Conservation (phyloP, 2,113 vertebrate species). For the Strix aluco region DNA sequence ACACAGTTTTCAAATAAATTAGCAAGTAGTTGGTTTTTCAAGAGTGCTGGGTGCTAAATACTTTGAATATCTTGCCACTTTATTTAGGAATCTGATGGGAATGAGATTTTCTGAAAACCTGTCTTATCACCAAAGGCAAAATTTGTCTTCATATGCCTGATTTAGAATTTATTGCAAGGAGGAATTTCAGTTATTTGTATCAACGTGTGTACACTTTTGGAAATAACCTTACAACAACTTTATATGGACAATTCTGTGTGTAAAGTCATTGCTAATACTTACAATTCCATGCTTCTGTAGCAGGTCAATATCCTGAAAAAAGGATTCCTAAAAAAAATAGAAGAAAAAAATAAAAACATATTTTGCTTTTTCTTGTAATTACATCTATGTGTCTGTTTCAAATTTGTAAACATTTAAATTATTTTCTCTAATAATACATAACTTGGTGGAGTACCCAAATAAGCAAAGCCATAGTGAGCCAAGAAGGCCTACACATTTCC, state of each 20-base stretch:
- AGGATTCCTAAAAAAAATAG: constrained; percentile 83
- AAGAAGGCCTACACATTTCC: neutral
- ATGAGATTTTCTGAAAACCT: constrained; percentile 37
- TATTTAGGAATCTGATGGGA: constrained; percentile 20
- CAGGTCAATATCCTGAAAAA: constrained; percentile 97
- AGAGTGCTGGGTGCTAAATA: constrained; percentile 29
- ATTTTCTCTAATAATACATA: neutral
- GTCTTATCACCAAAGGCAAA: neutral
- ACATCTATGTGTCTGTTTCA: neutral
- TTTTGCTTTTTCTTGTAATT: constrained; percentile 12
- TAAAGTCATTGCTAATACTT: constrained; percentile 70
- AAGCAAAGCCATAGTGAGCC: neutral
- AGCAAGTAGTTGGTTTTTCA: constrained; percentile 34
- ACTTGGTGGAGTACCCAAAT: neutral
- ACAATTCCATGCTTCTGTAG: constrained; percentile 98
- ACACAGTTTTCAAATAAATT: constrained; percentile 53
- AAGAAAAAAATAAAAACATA: neutral
- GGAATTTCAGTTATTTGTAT: neutral
- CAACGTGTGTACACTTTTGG: neutral
- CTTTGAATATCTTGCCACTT: constrained; percentile 41
- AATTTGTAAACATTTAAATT: neutral
- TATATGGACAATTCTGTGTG: neutral
- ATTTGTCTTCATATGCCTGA: neutral
- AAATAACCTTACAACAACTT: neutral
- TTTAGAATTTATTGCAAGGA: neutral